These are phyloP conservation scores for Porphyrio hochstetteri DNA, from an alignment of 2,113 vertebrate genomes.

Conservation along the genomic window DNA sequence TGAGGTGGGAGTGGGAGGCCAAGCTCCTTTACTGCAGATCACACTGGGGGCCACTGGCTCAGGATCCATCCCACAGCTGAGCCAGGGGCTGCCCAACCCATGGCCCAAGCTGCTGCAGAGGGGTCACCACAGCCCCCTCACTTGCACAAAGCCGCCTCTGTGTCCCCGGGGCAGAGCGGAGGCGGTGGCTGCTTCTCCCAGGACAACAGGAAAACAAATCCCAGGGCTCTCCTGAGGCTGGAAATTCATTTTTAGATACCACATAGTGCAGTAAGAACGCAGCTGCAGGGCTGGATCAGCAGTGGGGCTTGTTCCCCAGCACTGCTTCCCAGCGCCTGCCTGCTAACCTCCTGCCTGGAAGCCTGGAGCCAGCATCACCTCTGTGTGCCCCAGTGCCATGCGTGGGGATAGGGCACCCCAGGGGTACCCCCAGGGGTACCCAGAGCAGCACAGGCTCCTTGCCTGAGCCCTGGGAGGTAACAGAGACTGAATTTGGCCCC, in stretches of 20 bases:
- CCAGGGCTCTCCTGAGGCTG: not conserved
- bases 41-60: not conserved
- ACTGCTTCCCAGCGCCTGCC: not conserved
- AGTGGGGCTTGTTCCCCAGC: not conserved
- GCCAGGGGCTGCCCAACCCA: not conserved
- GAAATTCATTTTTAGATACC: not conserved
- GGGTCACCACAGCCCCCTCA: not conserved
- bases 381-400: not conserved
- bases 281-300: rapidly evolving
- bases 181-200: not conserved
- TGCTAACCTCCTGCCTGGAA: not conserved
- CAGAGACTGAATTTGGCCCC: rapidly evolving
- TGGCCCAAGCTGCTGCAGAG: not conserved
- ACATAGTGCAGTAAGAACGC: not conserved
- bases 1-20: rapidly evolving
- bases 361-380: not conserved
- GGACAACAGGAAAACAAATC: constrained; percentile 26
- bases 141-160: not conserved
- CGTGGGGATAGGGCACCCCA: not conserved
- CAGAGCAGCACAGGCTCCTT: not conserved
- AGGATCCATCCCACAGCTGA: not conserved
- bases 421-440: not conserved
- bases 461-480: not conserved
- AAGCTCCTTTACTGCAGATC: not conserved
- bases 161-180: not conserved